A percentile compares a stretch with the other conserved stretches of the same genome.
Conservation (phyloP, 1,140 invertebrate species). For the Aleiodes sp. region DNA sequence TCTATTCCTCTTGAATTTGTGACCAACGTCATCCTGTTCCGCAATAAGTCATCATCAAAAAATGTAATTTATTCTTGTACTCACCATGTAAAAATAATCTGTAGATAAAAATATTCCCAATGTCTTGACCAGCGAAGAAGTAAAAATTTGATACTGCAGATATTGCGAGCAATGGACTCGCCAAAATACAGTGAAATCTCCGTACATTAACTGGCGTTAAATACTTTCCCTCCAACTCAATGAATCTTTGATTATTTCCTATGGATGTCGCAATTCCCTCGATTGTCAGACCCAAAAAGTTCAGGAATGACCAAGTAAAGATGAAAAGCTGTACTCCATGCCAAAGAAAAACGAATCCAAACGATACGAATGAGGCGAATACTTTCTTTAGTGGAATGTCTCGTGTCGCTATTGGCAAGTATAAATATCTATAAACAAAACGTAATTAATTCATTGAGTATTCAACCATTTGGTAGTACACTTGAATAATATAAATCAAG, state of each 20-base stretch:
- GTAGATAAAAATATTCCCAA: constrained; percentile 73
- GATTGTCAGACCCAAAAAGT: constrained; percentile 79
- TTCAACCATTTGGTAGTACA: no score
- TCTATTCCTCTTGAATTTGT: no score
- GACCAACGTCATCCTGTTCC: background rate
- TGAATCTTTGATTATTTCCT: constrained; percentile 59
- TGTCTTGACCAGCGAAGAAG: constrained; percentile 79
- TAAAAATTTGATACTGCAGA: constrained; percentile 87
- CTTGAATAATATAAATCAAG: no score
- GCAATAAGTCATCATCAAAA: constrained; percentile 12
- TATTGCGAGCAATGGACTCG: constrained; percentile 77
- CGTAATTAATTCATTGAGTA: constrained; percentile 18
- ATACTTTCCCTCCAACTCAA: constrained; percentile 55
- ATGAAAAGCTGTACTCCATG: constrained; percentile 83
- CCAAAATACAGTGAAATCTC: constrained; percentile 73
- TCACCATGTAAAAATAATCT: constrained; percentile 66
- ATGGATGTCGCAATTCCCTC: constrained; percentile 72
- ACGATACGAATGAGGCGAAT: constrained; percentile 80
- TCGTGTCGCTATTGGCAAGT: constrained; percentile 73
- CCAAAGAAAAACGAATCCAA: constrained; percentile 89
- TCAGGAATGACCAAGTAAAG: constrained; percentile 85
- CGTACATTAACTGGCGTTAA: constrained; percentile 60
- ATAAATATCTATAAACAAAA: constrained; percentile 79
- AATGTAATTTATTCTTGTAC: constrained; percentile 14
- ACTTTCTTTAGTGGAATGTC: constrained; percentile 70